Evolutionary conservation across 2,888 invertebrate species (phyloP).

Genomic region (Drosophila anomalata): DNA sequence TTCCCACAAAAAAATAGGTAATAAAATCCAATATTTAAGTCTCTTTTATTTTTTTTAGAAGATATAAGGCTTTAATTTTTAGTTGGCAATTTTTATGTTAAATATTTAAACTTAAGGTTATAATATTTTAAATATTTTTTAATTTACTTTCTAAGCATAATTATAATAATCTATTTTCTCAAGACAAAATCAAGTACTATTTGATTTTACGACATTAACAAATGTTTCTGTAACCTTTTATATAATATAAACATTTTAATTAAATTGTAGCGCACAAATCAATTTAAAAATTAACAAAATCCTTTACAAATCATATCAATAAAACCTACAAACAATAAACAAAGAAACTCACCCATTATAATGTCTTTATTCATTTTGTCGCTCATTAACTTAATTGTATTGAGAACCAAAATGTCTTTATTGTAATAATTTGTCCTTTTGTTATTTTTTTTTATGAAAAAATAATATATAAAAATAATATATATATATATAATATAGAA

Average conservation of each 20-base stretch:
- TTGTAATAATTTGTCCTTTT: not conserved
- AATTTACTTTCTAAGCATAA: not conserved
- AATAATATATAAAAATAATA: not conserved
- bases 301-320: too few species aligned
- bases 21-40: not conserved
- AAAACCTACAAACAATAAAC: too few species aligned
- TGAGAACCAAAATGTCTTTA: not conserved
- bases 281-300: not conserved
- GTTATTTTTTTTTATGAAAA: not conserved
- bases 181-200: too few species aligned
- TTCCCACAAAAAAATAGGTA: slow-evolving; percentile 11
- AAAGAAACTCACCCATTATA: too few species aligned
- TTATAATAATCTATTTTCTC: not conserved
- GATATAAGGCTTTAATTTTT: not conserved
- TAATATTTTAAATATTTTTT: not conserved
- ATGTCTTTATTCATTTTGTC: not conserved
- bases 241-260: too few species aligned
- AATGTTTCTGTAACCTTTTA: too few species aligned
- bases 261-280: not conserved
- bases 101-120: not conserved
- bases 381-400: not conserved
- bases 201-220: not conserved
- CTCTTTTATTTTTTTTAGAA: not conserved
- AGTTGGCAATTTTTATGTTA: not conserved
- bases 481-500: too few species aligned